Evolutionary conservation across 2,113 vertebrate species (phyloP).

Genomic region (Sylvia atricapilla): DNA sequence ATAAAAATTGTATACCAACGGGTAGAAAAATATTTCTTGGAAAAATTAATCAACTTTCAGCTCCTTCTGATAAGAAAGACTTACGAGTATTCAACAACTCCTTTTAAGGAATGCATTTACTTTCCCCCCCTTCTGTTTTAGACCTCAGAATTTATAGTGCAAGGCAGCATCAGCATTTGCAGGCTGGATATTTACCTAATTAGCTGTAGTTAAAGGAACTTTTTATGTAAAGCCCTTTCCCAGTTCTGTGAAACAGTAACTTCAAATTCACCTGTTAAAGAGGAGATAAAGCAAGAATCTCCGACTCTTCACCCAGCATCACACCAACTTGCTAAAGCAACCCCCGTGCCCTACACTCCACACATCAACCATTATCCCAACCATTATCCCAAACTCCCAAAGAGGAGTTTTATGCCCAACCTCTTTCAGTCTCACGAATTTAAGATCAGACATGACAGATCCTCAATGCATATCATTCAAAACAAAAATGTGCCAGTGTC

Average conservation of each 20-base stretch:
- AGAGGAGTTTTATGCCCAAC: too few relatives aligned
- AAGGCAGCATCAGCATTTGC: not conserved
- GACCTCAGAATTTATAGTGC: not conserved
- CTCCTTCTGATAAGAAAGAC: not conserved
- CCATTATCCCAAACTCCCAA: too few relatives aligned
- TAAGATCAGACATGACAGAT: not conserved
- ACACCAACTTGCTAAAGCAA: not conserved
- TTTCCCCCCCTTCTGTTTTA: not conserved
- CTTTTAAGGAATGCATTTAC: not conserved
- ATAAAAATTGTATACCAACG: fast-evolving
- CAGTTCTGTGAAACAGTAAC: not conserved
- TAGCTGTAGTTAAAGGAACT: not conserved
- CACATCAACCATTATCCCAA: not conserved
- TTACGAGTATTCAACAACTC: not conserved
- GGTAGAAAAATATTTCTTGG: not conserved
- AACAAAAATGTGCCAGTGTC: not conserved
- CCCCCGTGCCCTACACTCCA: fast-evolving
- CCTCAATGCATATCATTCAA: fast-evolving
- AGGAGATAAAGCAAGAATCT: not conserved
- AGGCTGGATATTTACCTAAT: not conserved
- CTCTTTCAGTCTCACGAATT: not conserved
- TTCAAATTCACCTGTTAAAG: not conserved
- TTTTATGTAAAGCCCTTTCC: not conserved
- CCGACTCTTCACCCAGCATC: not conserved
- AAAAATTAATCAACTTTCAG: not conserved